Conservation (phyloP, 2,113 vertebrate genomes). For the Nesogale talazaci region DNA sequence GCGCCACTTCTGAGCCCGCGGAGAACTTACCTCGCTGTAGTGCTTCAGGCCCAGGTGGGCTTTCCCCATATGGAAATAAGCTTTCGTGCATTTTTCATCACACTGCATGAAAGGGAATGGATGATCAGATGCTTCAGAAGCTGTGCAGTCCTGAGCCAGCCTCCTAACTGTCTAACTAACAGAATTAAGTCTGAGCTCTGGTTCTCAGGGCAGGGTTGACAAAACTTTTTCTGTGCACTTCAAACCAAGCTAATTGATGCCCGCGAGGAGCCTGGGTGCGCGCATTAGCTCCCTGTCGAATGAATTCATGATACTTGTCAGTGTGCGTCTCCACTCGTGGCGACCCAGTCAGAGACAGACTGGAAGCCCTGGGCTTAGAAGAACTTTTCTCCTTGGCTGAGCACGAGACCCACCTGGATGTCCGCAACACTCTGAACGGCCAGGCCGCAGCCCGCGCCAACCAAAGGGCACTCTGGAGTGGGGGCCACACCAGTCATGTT, state of each 20-base stretch:
- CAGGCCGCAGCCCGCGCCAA: neutral
- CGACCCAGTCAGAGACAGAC: conserved; percentile 42
- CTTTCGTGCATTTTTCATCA: conserved; percentile 91
- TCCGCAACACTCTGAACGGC: neutral
- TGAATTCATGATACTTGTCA: neutral
- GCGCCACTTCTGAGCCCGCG: accelerated
- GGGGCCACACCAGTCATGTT: neutral
- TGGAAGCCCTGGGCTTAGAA: conserved; percentile 24
- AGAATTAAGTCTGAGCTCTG: neutral
- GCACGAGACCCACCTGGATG: neutral
- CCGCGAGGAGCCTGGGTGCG: neutral
- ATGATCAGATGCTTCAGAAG: neutral
- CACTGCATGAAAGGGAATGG: conserved; percentile 87
- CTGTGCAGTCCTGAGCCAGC: neutral
- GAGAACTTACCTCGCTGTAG: conserved; percentile 87
- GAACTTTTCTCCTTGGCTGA: conserved; percentile 10
- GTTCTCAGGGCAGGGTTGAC: conserved; percentile 28
- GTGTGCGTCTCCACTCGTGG: conserved; percentile 39
- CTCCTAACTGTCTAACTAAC: neutral
- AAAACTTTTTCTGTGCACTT: neutral
- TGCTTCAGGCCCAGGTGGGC: conserved; percentile 89
- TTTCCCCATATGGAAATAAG: conserved; percentile 93
- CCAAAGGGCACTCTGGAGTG: neutral
- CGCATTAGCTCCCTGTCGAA: neutral
- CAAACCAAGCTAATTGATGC: conserved; percentile 6